Evolutionary conservation across 1,140 invertebrate genomes (phyloP).

Genomic region (Camponotus floridanus): DNA sequence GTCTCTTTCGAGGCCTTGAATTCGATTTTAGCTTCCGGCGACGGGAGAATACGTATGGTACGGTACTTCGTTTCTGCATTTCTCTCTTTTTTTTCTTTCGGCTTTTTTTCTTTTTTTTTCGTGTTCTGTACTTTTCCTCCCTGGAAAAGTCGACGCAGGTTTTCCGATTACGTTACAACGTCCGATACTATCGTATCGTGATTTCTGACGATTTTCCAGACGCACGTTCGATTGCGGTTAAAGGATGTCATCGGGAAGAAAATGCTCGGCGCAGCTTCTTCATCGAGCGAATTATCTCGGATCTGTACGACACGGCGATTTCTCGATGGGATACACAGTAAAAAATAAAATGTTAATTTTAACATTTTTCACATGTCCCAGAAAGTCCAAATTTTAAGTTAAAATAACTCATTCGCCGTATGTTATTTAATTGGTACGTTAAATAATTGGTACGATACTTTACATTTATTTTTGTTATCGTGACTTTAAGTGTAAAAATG

Average conservation of each 20-base stretch:
- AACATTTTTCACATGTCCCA: too few relatives aligned
- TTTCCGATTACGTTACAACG: conserved; percentile 22
- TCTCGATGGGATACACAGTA: neutral
- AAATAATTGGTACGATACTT: too few relatives aligned
- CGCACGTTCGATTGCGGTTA: conserved; percentile 42
- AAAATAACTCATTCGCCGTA: too few relatives aligned
- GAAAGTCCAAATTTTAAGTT: too few relatives aligned
- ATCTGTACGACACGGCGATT: neutral
- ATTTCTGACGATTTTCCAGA: conserved; percentile 54
- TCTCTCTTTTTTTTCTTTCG: neutral
- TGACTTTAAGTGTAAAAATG: too few relatives aligned
- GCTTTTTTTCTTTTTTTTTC: neutral
- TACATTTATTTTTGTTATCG: too few relatives aligned
- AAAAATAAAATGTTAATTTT: neutral
- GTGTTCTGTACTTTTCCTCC: neutral
- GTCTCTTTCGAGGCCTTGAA: conserved; percentile 71
- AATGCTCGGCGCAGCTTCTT: conserved; percentile 5
- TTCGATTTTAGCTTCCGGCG: conserved; percentile 68
- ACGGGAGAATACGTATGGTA: conserved; percentile 39
- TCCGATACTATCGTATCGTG: conserved; percentile 35
- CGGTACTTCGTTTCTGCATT: conserved; percentile 38
- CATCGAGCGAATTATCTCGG: conserved; percentile 25
- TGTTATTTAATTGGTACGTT: too few relatives aligned
- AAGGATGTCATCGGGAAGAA: conserved; percentile 39
- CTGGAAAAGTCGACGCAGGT: conserved; percentile 25